phyloP scores from a whole-genome alignment of 2,113 vertebrate species.

The Callorhinus ursinus region DNA sequence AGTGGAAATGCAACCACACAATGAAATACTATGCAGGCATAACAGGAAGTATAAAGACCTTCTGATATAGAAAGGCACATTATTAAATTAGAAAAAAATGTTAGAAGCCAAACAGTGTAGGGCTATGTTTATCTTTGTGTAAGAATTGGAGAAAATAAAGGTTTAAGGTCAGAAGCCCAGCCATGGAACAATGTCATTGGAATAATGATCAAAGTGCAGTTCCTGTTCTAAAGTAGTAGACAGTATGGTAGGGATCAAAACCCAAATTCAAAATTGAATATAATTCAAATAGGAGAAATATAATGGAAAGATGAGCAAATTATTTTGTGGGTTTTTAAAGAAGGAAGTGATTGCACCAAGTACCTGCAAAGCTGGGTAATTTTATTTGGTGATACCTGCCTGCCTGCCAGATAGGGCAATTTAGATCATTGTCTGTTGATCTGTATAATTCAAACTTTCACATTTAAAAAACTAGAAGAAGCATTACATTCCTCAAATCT shows the following conservation, averaged over 20 bases:
- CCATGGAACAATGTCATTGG: not conserved
- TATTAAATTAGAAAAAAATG: not conserved
- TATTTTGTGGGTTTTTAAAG: constrained; percentile 1
- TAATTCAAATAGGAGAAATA: constrained; percentile 45
- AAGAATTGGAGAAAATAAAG: not conserved
- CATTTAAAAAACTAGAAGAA: constrained; percentile 59
- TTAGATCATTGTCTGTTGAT: constrained; percentile 63
- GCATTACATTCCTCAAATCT: constrained; percentile 60
- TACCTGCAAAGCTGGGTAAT: not conserved
- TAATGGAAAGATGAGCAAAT: not conserved
- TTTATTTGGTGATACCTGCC: not conserved
- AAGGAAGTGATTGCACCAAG: not conserved
- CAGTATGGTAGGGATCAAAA: not conserved
- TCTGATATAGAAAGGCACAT: not conserved
- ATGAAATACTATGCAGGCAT: not conserved
- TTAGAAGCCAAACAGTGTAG: not conserved
- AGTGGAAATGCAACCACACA: not conserved
- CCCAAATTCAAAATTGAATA: constrained; percentile 36
- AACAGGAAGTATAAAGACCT: not conserved
- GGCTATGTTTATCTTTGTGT: not conserved
- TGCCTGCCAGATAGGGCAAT: constrained; percentile 6
- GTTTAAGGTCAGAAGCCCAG: not conserved
- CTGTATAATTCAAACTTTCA: constrained; percentile 57
- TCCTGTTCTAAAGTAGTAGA: not conserved
- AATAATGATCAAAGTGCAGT: not conserved